Base-by-base conservation (phyloP, 2,888 invertebrate species). In the Leistus spinibarbis region DNA sequence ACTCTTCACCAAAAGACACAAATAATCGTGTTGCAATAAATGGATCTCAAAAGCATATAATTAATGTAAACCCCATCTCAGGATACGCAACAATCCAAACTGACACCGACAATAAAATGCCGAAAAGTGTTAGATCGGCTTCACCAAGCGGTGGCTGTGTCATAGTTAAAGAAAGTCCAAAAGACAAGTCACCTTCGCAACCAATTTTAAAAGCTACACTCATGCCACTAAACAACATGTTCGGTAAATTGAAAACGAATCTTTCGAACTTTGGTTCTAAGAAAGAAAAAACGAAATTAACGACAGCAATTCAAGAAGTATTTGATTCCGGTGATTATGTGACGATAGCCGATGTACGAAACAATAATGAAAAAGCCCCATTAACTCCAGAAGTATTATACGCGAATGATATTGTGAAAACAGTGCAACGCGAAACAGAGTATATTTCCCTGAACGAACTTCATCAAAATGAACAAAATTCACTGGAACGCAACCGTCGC, bases 391-490 rank as follows among this genome's bases (percentile, higher is more conserved):
- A 80, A 20, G 80, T 84, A 27, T 89, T 89, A 81, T 92, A 92
- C 80, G 90, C 90, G 76, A 93, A 91, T 83, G 92, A 93, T 81
- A 86, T 91, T 69, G 86, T 90, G 75, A 89, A 88, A 80, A 87
- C 88, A 9, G 64, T 20, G 83, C 85, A 88, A 20, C 87, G 87
- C 75, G 91, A 92, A 81, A 90, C 91, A 1, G 95, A 95, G 84
- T 95, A 95, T 81, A 92, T 95, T 53, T 93, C 94, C 27, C 85
- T 95, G 40, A 93, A 93, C 83, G 95, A 95, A 84, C 85, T 95
- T 77, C 69, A 62, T 13, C 10, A 40, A 4, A 68, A 74, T 16
- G 19, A 60, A 60, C 60, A 60, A 60, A 88, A 88, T 78, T 88
- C 89, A 1, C 84, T 89, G 54, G 87, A 90, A 78, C 83, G 89